phyloP scores from a whole-genome alignment of 2,888 invertebrate species.

The Agrotis segetum region DNA sequence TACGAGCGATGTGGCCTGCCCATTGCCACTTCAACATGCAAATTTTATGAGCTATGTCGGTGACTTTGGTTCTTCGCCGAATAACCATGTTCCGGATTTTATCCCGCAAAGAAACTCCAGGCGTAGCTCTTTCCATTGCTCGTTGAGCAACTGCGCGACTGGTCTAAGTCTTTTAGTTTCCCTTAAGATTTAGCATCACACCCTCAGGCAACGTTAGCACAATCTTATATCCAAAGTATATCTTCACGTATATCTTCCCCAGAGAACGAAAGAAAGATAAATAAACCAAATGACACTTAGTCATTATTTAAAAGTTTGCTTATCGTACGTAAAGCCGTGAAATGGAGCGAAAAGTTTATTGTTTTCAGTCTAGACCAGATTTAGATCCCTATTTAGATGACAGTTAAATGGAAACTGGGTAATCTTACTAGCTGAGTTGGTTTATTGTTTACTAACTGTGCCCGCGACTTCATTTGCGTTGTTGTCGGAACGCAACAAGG shows the following conservation, averaged over 20 bases:
- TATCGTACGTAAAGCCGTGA: constrained; percentile 42
- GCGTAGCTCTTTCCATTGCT: too few relatives aligned
- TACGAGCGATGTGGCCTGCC: too few relatives aligned
- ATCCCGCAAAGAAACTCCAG: too few relatives aligned
- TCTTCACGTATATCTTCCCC: constrained; percentile 7
- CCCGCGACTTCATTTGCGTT: too few relatives aligned
- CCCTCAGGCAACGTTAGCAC: constrained; percentile 6
- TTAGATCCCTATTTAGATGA: constrained; percentile 55
- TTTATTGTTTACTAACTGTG: constrained; percentile 34
- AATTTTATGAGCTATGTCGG: too few relatives aligned
- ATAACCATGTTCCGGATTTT: too few relatives aligned
- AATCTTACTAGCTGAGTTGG: constrained; percentile 28
- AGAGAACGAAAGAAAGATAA: constrained; percentile 26
- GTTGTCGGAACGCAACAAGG: too few relatives aligned
- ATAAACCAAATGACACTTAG: constrained; percentile 31
- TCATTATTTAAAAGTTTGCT: constrained; percentile 52
- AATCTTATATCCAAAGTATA: constrained; percentile 22
- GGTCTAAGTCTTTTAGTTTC: too few relatives aligned
- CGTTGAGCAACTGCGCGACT: too few relatives aligned
- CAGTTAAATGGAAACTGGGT: constrained; percentile 46
- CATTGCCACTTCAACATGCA: too few relatives aligned
- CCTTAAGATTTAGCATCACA: too few relatives aligned
- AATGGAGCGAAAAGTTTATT: constrained; percentile 51
- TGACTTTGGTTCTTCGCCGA: too few relatives aligned
- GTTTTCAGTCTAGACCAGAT: constrained; percentile 57